Evolutionary conservation across 2,797 vertebrate genomes (phyloP), one percentile per base, ranked within the genome.

Genomic region (Chelidonichthys spinosus): DNA sequence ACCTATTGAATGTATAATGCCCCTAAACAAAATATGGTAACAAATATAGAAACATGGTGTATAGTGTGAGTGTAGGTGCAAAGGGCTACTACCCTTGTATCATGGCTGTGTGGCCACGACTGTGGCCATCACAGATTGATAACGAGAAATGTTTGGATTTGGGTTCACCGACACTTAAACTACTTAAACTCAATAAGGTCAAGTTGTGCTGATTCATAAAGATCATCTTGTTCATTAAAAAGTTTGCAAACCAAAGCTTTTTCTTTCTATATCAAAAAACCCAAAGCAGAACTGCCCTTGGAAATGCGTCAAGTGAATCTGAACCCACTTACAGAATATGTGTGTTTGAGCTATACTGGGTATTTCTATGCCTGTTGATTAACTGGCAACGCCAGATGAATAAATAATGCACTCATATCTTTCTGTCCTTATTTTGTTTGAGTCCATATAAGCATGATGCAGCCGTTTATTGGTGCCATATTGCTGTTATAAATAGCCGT

Each of bases 401-500:
- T 43, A n/a, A 15, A 42, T 8, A 18, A 32, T 47, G 0, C 4
- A 47, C 39, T 17, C 44, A 39, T 5, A 32, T 46, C 6, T 46
- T 39, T 55, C 7, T 47, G 8, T 47, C 10, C 46, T 40, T 11
- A 40, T 17, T 61, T 39, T 18, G 36, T 63, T 56, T 61, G 9
- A 17, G 15, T 62, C 3, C 40, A 47, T 15, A 9, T 10, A 35
- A 42, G 13, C 35, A 52, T 43, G 4, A 9, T 9, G n/a, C n/a
- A 36, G 42, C 17, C 37, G 55, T 66, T 56, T 37, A 55, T 42
- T 18, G 17, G 53, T 54, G 50, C 52, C 32, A 13, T 65, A 15
- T n/a, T 49, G 7, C 5, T 66, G 43, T 62, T 72, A 64, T 59
- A 64, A 76, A 72, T 43, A 60, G 47, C 68, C 43, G 15, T 43